A percentile compares a stretch with the other conserved stretches of the same genome.
phyloP scores from a whole-genome alignment of 53 echinoderm and acorn worm genomes.

The Actinopyga echinites region DNA sequence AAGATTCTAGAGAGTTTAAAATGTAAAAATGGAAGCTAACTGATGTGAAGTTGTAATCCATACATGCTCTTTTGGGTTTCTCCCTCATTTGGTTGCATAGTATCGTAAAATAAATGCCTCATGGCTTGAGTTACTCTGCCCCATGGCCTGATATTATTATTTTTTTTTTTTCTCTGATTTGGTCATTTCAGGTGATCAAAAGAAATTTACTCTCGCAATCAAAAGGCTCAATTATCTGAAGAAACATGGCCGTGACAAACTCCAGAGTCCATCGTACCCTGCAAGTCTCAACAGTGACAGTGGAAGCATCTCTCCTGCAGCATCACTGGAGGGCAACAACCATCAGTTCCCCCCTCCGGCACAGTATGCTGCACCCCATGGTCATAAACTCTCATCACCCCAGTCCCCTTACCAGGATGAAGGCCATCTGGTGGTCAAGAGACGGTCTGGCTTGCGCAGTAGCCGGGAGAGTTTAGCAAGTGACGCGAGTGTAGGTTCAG shows the following conservation, averaged over 20 bases:
- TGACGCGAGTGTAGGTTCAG: constrained; percentile 77
- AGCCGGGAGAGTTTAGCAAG: constrained; percentile 93
- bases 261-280: constrained; percentile 50
- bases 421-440: constrained; percentile 43
- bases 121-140: no score
- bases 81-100: no score
- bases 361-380: constrained; percentile 44
- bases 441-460: constrained; percentile 62
- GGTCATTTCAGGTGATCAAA: constrained; percentile 79
- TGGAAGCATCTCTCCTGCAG: constrained; percentile 73
- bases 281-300: constrained; percentile 58
- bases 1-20: no score
- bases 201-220: constrained; percentile 89
- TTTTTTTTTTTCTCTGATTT: neutral
- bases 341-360: constrained; percentile 53
- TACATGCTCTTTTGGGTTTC: no score
- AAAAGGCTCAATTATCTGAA: constrained; percentile 82
- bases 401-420: constrained; percentile 65
- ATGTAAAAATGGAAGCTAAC: no score
- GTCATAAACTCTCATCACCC: constrained; percentile 51
- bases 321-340: constrained; percentile 76
- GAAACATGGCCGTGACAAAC: constrained; percentile 71
- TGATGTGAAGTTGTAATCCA: no score
- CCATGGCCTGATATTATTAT: neutral
- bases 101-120: no score